phyloP scores from a whole-genome alignment of 2,797 vertebrate species.

The Scolopax rusticola region DNA sequence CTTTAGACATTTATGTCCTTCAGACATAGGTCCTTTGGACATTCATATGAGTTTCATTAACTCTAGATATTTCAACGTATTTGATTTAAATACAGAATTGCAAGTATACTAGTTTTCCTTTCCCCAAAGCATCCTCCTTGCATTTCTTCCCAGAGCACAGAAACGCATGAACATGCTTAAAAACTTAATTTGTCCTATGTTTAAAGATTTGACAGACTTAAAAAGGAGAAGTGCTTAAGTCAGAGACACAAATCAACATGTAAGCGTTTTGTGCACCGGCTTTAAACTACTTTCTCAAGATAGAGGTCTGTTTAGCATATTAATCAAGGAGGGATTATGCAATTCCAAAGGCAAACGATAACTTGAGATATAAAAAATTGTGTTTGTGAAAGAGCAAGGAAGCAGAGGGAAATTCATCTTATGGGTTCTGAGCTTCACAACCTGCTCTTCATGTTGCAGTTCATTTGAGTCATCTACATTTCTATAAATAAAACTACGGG shows the following conservation, averaged over 20 bases:
- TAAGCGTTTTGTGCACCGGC: not conserved
- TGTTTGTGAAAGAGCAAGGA: not conserved
- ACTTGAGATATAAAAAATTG: not conserved
- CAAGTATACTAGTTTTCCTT: not conserved
- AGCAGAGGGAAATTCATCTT: not conserved
- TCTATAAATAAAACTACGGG: not conserved
- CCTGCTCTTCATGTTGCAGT: not conserved
- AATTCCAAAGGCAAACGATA: not conserved
- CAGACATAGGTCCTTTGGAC: too few relatives aligned
- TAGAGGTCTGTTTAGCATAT: not conserved
- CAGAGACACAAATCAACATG: not conserved
- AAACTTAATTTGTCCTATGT: not conserved
- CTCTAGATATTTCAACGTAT: not conserved
- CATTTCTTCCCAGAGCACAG: not conserved
- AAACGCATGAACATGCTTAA: not conserved
- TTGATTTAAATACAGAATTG: not conserved
- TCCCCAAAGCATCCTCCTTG: not conserved
- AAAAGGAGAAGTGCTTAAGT: not conserved
- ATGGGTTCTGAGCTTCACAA: not conserved
- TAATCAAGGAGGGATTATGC: not conserved
- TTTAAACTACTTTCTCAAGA: not conserved
- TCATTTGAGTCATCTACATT: not conserved
- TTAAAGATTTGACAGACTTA: not conserved
- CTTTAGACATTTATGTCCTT: not conserved
- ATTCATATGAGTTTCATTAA: not conserved